Evolutionary conservation across 2,113 vertebrate species (phyloP).

Genomic region (Charina bottae): DNA sequence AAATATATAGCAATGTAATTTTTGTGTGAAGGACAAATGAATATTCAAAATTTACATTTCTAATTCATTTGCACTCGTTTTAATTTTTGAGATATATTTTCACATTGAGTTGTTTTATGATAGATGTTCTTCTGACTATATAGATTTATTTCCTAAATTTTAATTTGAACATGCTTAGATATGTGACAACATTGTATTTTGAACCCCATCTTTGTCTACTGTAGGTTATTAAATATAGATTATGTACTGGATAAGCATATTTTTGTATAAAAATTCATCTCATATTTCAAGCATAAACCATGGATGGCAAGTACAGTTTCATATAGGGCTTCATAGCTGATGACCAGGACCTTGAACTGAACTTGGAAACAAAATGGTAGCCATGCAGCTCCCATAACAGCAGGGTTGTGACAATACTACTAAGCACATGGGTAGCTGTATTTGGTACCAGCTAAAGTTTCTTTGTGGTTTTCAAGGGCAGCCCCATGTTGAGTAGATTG

Average conservation of each 20-base stretch:
- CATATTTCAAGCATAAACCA: not conserved
- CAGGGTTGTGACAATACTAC: not conserved
- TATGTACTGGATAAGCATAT: not conserved
- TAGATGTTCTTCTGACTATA: not conserved
- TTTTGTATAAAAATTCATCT: not conserved
- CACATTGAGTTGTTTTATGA: not conserved
- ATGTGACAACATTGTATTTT: not conserved
- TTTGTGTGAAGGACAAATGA: not conserved
- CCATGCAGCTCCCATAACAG: not conserved
- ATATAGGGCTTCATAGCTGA: not conserved
- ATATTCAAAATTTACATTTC: not conserved
- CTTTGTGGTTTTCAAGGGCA: not conserved
- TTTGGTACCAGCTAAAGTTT: not conserved
- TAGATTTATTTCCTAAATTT: not conserved
- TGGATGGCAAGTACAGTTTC: not conserved
- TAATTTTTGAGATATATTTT: not conserved
- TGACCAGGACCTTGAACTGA: not conserved
- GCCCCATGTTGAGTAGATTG: not conserved
- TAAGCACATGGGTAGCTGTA: not conserved
- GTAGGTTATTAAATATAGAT: not conserved
- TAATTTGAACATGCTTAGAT: not conserved
- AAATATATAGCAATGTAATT: conserved; percentile 1
- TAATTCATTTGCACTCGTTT: not conserved
- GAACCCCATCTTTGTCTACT: no score
- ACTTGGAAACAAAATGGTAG: not conserved